Evolutionary conservation across 2,888 invertebrate genomes (phyloP).

Genomic region (Sminthurinus aureus): DNA sequence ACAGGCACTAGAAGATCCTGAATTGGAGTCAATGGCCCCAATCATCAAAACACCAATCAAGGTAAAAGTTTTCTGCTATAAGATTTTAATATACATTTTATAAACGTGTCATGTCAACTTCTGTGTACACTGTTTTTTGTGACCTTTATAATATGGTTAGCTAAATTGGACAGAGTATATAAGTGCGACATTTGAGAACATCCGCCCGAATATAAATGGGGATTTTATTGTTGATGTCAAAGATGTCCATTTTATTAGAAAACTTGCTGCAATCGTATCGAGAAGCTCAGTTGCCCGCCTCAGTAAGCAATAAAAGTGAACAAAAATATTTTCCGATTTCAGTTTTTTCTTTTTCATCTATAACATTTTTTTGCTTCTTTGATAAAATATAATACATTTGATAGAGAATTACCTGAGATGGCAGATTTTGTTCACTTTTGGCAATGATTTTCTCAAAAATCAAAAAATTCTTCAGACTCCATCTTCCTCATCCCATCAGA

Average conservation of each 20-base stretch:
- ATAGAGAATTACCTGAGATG: slow-evolving; percentile 54
- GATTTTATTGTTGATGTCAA: slow-evolving; percentile 52
- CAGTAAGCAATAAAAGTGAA: slow-evolving; percentile 7
- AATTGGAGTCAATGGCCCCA: slow-evolving; percentile 15
- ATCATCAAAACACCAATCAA: slow-evolving; percentile 13
- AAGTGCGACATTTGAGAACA: slow-evolving; percentile 45
- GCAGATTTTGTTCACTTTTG: slow-evolving; percentile 55
- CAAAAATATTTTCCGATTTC: background rate
- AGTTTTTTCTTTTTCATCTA: background rate
- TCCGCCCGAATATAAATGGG: slow-evolving; percentile 43
- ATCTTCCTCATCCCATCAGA: background rate
- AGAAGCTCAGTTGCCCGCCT: slow-evolving; percentile 33
- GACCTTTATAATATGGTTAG: slow-evolving; percentile 23
- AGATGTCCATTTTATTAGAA: slow-evolving; percentile 52
- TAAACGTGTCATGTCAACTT: no score
- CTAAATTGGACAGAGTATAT: slow-evolving; percentile 57
- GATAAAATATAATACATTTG: background rate
- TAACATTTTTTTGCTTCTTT: background rate
- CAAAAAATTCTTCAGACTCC: background rate
- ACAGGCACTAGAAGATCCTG: slow-evolving; percentile 27
- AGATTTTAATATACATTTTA: no score
- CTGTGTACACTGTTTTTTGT: no score
- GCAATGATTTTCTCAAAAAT: slow-evolving; percentile 47
- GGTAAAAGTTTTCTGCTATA: background rate
- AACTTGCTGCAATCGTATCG: slow-evolving; percentile 45